Evolutionary conservation across 2,888 invertebrate genomes (phyloP).

Genomic region (Monoplex corrugatus): DNA sequence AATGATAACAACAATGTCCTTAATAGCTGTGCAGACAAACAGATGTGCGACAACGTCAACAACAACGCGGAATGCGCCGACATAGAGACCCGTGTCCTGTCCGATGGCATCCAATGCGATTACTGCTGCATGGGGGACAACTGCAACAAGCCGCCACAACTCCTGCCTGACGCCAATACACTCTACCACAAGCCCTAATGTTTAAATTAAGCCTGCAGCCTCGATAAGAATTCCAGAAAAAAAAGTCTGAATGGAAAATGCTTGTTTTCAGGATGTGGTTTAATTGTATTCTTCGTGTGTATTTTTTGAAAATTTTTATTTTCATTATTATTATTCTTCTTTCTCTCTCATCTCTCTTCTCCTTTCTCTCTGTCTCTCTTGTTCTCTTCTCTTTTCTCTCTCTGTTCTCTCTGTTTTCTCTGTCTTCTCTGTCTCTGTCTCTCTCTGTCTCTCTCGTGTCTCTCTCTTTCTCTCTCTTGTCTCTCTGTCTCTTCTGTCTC

Average conservation of each 20-base stretch:
- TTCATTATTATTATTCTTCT: neutral
- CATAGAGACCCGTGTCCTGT: neutral
- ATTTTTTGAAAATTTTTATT: neutral
- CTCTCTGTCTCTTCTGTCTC: neutral
- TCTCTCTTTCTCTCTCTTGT: neutral
- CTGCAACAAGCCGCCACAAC: slow-evolving; percentile 34
- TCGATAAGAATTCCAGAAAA: neutral
- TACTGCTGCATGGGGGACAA: slow-evolving; percentile 20
- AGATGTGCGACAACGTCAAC: neutral
- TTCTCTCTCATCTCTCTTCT: neutral
- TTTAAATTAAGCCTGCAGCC: too few species aligned
- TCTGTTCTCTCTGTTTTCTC: neutral
- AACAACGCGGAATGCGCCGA: neutral
- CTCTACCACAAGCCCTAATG: slow-evolving; percentile 16
- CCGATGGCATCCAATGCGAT: neutral
- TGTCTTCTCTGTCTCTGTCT: neutral
- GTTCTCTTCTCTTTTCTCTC: neutral
- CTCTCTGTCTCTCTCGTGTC: neutral
- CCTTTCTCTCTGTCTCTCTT: neutral
- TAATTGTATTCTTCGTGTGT: neutral
- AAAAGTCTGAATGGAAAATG: neutral
- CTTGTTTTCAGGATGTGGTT: neutral
- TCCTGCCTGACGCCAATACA: slow-evolving; percentile 7
- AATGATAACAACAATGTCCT: too few species aligned
- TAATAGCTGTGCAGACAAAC: neutral